Evolutionary conservation across 2,888 invertebrate genomes (phyloP), one percentile per base, ranked within the genome.

Genomic region (Megaustenia siamemsis): DNA sequence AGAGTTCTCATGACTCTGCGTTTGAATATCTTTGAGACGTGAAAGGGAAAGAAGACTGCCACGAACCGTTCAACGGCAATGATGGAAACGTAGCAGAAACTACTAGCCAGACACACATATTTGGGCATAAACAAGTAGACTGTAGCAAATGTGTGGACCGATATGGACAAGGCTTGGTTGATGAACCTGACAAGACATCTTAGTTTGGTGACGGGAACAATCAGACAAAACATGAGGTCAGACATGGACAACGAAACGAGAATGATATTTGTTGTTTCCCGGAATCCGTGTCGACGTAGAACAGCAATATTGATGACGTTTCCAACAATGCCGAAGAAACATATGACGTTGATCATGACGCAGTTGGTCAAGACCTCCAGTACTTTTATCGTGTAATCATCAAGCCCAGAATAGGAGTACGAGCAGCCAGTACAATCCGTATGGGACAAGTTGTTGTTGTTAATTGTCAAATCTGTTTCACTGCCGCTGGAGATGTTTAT

Each of bases 261-360:
- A 53, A 80, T 49, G 10, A 80, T 80, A 53, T 80, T 80, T 0
- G 80, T 80, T 43, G 69, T 69, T 24, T 80, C 80, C 8, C 69
- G 68, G 49, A 80, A 80, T 21, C 80, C 80, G 56, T 80, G 80
- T 21, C 56, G 53, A 24, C 69, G 53, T 38, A 80, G 49, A 68
- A 80, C 80, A 0, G 80, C 80, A n/a, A 80, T 82, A 60, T 82
- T 73, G 56, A 82, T 73, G 82, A 32, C 15, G 40, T 80, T 80
- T 38, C 80, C 80, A 10, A 69, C 24, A 28, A 80, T 69, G 1
- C 80, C 80, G 53, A 80, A 80, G 49, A 49, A 21, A 35, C 68
- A 49, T 24, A 80, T 49, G 12, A 80, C 21, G 12, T 80, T 80
- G n/a, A 80, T 53, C 49, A 80, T 35, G 69, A 68, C 24, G 21